These are phyloP conservation scores for Matsumyia berberina DNA, from an alignment of 2,888 invertebrate genomes.

Conservation along the genomic window DNA sequence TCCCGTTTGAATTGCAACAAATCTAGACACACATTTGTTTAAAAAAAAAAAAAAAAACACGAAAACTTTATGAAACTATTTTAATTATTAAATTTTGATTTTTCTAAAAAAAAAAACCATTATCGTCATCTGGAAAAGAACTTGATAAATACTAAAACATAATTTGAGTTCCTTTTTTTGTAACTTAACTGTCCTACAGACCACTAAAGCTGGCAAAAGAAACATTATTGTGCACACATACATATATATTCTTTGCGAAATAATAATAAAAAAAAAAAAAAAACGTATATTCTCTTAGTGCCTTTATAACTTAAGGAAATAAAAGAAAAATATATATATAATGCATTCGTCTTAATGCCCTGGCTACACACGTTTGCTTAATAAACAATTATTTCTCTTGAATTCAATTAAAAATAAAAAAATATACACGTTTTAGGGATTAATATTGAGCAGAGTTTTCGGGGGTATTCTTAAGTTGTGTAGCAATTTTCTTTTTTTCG, in stretches of 20 bases:
- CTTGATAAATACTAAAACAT: conserved; percentile 15
- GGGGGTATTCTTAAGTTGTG: conserved; percentile 34
- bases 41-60: background rate
- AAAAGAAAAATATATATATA: conserved; percentile 28
- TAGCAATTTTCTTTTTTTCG: conserved; percentile 39
- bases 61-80: background rate
- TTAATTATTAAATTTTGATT: conserved; percentile 1
- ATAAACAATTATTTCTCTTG: conserved; percentile 33
- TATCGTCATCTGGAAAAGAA: background rate
- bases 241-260: background rate
- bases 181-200: conserved; percentile 17
- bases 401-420: conserved; percentile 50
- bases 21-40: no score
- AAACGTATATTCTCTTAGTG: conserved; percentile 17
- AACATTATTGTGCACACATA: conserved; percentile 20
- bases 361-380: conserved; percentile 36
- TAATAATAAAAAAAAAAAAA: background rate
- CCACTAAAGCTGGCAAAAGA: conserved; percentile 6
- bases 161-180: conserved; percentile 14
- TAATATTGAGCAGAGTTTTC: conserved; percentile 21
- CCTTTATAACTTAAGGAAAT: conserved; percentile 21
- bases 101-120: background rate
- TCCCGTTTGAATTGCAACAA: no score
- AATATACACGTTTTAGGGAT: conserved; percentile 45
- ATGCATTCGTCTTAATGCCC: conserved; percentile 57